These are phyloP conservation scores for Lophotis ruficrista DNA, from an alignment of 2,113 vertebrate species.

Conservation along the genomic window DNA sequence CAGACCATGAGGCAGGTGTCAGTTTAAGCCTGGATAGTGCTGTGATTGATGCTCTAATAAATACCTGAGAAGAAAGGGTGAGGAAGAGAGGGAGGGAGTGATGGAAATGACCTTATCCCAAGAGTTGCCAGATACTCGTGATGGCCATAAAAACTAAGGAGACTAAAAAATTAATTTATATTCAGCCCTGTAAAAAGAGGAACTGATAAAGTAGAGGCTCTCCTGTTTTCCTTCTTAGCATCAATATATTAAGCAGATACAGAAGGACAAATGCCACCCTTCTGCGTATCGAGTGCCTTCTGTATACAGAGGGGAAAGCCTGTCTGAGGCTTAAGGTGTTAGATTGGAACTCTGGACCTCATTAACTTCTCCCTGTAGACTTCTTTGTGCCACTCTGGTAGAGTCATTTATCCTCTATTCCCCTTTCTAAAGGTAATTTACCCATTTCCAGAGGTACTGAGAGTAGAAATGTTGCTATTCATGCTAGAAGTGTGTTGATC, in stretches of 20 bases:
- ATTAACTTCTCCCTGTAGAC: not conserved
- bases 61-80: not conserved
- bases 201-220: not conserved
- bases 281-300: not conserved
- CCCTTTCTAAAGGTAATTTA: not conserved
- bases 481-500: not conserved
- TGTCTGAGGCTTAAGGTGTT: not conserved
- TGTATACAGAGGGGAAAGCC: not conserved
- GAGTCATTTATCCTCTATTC: not conserved
- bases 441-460: not conserved
- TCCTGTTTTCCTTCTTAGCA: not conserved
- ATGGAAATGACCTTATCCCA: not conserved
- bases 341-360: not conserved
- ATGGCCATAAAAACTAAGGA: not conserved
- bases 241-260: not conserved
- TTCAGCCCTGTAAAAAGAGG: not conserved
- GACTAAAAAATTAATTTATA: not conserved
- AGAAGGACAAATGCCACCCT: not conserved
- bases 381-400: not conserved
- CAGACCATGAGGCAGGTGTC: not conserved
- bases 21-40: not conserved
- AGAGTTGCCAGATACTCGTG: not conserved
- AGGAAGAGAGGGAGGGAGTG: not conserved
- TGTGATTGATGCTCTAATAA: constrained; percentile 25
- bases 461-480: not conserved